phyloP scores from a whole-genome alignment of 2,113 vertebrate species.

The Chaenogobius annularis region DNA sequence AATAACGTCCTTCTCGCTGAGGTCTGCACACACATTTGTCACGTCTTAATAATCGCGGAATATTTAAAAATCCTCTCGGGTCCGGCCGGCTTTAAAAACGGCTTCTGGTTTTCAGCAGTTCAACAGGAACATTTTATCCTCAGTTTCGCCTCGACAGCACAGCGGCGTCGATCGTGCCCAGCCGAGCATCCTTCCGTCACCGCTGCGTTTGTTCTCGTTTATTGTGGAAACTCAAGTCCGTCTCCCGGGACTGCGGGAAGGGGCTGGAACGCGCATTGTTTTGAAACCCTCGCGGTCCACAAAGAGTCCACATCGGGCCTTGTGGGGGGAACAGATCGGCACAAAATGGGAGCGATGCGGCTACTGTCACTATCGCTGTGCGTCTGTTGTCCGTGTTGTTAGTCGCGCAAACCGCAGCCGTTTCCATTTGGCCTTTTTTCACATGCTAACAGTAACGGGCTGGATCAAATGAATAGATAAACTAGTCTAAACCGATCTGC shows the following conservation, averaged over 20 bases:
- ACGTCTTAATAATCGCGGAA: no score
- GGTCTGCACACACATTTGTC: no score
- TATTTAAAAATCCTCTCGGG: no score
- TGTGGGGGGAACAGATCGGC: constrained; percentile 22
- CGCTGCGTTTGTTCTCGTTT: constrained; percentile 29
- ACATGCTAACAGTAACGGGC: neutral
- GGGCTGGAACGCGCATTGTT: constrained; percentile 66
- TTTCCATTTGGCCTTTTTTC: neutral
- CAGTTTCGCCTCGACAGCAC: neutral
- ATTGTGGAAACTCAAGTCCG: constrained; percentile 35
- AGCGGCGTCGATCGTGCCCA: neutral
- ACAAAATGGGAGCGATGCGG: constrained; percentile 4
- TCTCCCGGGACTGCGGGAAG: constrained; percentile 37
- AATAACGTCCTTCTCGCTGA: no score
- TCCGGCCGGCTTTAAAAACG: no score
- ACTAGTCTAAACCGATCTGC: neutral
- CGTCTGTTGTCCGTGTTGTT: neutral
- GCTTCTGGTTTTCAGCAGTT: neutral
- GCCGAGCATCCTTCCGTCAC: constrained; percentile 1
- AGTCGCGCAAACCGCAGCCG: neutral
- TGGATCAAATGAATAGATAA: neutral
- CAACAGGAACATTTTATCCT: neutral
- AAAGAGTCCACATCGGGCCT: no score
- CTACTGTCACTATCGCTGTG: constrained; percentile 4
- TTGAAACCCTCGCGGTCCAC: constrained; percentile 64